Percentiles rank a stretch among this genome's conserved stretches.
These are phyloP conservation scores for Nebria salina DNA, from an alignment of 2,888 invertebrate genomes.

Conservation along the genomic window DNA sequence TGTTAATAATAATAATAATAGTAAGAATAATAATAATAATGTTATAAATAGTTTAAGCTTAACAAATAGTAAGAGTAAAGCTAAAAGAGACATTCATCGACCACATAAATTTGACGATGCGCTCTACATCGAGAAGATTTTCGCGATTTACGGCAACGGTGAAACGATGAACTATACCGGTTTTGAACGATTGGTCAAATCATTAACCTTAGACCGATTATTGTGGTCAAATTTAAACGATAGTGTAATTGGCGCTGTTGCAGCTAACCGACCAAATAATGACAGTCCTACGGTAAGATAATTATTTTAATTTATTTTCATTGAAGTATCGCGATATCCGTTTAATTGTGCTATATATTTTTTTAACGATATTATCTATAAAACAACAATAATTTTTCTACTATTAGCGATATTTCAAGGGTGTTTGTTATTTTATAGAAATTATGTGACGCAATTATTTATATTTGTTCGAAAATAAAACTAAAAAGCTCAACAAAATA, in stretches of 20 bases:
- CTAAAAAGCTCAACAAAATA: not conserved
- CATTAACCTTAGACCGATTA: constrained; percentile 68
- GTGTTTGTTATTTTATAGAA: not conserved
- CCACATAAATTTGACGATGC: constrained; percentile 35
- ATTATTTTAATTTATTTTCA: not conserved
- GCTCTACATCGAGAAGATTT: constrained; percentile 73
- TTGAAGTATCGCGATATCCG: not conserved
- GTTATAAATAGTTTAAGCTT: constrained; percentile 24
- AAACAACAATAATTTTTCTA: not conserved
- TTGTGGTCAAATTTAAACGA: constrained; percentile 36
- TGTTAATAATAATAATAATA: constrained; percentile 18
- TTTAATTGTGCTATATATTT: no score
- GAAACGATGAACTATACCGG: constrained; percentile 72
- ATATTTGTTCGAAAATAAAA: not conserved
- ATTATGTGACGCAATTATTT: not conserved
- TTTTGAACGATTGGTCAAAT: constrained; percentile 74
- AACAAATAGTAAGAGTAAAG: constrained; percentile 21
- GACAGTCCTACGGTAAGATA: constrained; percentile 35
- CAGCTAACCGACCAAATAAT: constrained; percentile 26
- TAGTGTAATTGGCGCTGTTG: constrained; percentile 10
- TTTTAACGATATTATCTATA: no score
- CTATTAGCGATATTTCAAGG: not conserved
- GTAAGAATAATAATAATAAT: no score
- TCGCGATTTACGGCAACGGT: constrained; percentile 73
- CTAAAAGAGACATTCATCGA: constrained; percentile 25